These are phyloP conservation scores for Coracias cyanogaster DNA, from an alignment of 2,797 vertebrate genomes.

Conservation along the genomic window DNA sequence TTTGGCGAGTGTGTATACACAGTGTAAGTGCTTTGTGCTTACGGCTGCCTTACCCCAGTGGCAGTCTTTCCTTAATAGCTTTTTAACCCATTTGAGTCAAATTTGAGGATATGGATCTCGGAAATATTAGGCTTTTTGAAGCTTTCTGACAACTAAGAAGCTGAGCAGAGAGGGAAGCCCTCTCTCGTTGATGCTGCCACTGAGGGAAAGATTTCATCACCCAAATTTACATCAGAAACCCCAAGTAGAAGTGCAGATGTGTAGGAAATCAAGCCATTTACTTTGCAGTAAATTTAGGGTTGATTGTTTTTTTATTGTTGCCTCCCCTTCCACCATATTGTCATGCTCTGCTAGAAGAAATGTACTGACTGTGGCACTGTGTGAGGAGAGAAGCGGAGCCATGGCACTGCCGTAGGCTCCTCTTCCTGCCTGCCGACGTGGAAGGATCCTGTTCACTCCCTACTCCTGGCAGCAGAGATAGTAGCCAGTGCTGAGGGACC, in stretches of 20 bases:
- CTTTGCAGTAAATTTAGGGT: neutral
- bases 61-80: neutral
- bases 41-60: neutral
- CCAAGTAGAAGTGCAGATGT: neutral
- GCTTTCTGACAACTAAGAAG: neutral
- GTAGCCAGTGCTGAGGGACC: neutral
- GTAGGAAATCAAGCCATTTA: neutral
- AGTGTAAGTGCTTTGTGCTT: neutral
- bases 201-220: neutral
- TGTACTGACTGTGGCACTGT: neutral
- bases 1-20: neutral
- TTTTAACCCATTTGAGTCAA: neutral
- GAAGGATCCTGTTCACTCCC: neutral
- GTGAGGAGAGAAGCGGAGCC: neutral
- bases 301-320: neutral
- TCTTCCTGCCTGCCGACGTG: accelerated
- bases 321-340: neutral
- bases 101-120: neutral
- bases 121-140: neutral
- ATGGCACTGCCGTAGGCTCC: neutral
- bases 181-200: neutral
- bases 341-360: neutral
- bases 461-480: neutral
- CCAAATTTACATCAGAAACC: neutral
- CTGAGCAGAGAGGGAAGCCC: neutral